Base-by-base conservation (phyloP, 2,888 invertebrate species). In the Brenthis ino region DNA sequence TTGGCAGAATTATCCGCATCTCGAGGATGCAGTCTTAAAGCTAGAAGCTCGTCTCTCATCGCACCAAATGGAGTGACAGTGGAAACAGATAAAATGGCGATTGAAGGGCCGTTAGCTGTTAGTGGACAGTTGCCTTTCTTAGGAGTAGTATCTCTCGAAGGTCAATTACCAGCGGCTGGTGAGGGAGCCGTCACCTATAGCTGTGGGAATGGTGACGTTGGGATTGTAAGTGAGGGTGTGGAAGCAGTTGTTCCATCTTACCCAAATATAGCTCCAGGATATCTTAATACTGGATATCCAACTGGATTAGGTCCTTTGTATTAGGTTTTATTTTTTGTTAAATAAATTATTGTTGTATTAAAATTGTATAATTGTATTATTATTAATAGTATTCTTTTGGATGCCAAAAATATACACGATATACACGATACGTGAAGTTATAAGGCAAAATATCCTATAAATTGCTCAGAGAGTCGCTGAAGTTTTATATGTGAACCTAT, bases 81-180 rank as follows among this genome's bases (percentile, higher is more conserved):
- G 2, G 67, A 77, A 0, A 81, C 84, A 14, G 85, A 85, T 56
- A 81, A 80, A 57, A 67, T 67, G 67, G 64, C 75, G 0, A 72
- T 74, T 48, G 80, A 83, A 67, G 85, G 85, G 0, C 68, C 75
- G 0, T 56, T 85, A 1, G 69, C 76, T 6, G 78, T 84, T 5
- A 70, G 70, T 51, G 85, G 85, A 0, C 70, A 81, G 43, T 61
- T 85, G 43, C 86, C 86, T 0, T 76, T 78, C 78, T 50, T 85
- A 11, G 82, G 82, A 1, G 80, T 83, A 3, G 83, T 83, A 1
- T 79, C 79, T 48, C 68, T 84, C 5, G 82, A 83, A 61, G 78
- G 79, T 20, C 58, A 69, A 0, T 63, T 79, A 28, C 77, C 80
- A 11, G 75, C 79, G 6, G 72, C 72, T 37, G 82, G 82, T 0